phyloP scores from a whole-genome alignment of 1,140 invertebrate species.

The Penaeus indicus region DNA sequence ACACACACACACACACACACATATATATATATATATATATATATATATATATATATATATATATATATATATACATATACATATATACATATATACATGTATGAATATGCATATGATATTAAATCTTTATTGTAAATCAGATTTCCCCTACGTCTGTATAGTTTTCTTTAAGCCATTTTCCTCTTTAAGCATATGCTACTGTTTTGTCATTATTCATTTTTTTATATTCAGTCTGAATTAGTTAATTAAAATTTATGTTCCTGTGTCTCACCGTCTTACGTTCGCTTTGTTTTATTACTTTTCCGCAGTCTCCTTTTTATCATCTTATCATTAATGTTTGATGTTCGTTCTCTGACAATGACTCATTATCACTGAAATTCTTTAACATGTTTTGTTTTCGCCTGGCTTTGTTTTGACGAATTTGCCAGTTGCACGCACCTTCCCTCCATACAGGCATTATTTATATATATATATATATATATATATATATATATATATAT shows the following conservation, averaged over 20 bases:
- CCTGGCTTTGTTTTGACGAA: no score
- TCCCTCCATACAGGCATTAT: neutral
- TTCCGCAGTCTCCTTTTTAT: neutral
- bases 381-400: no score
- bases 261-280: neutral
- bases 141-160: no score
- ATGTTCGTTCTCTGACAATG: no score
- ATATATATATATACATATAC: neutral
- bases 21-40: slow-evolving; percentile 12
- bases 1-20: neutral
- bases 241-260: no score
- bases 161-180: no score
- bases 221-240: no score
- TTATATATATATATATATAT: neutral
- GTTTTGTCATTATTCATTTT: no score
- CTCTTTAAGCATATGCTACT: no score
- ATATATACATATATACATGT: neutral
- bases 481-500: neutral
- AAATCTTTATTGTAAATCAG: no score
- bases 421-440: no score
- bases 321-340: neutral
- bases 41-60: neutral
- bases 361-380: no score
- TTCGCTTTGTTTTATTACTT: neutral
- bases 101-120: neutral